Evolutionary conservation across 1,140 invertebrate species (phyloP).

Genomic region (Brachionus sp.): DNA sequence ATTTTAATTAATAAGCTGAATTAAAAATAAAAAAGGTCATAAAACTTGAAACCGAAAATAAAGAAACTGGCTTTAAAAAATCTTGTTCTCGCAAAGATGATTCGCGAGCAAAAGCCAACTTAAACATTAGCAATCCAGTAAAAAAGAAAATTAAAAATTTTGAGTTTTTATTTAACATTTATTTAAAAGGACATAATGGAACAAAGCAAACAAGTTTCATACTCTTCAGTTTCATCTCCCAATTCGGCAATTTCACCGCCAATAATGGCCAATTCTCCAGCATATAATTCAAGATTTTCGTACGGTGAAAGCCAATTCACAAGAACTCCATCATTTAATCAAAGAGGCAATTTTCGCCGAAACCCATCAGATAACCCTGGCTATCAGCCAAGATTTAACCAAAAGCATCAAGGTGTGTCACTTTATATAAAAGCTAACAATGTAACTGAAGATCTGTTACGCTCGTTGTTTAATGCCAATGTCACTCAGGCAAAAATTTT

Average conservation of each 20-base stretch:
- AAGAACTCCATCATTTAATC: constrained; percentile 13
- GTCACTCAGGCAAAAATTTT: constrained; percentile 30
- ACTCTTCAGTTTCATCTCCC: constrained; percentile 30
- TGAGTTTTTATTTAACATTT: background rate
- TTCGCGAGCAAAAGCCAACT: background rate
- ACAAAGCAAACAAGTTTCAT: constrained; percentile 39
- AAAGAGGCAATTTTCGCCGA: background rate
- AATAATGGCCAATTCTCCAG: background rate
- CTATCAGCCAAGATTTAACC: background rate
- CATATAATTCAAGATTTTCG: constrained; percentile 1
- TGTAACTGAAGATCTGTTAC: constrained; percentile 18
- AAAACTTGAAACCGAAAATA: constrained; percentile 36
- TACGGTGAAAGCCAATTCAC: background rate
- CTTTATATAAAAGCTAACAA: constrained; percentile 43
- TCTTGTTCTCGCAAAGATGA: constrained; percentile 19
- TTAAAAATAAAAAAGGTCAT: background rate
- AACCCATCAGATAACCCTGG: background rate
- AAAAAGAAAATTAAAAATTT: background rate
- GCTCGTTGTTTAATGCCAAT: constrained; percentile 10
- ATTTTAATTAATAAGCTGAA: background rate
- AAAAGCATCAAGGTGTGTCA: constrained; percentile 13
- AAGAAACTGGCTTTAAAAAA: constrained; percentile 32
- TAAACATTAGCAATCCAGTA: constrained; percentile 9
- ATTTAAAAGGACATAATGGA: background rate
- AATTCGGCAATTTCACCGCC: background rate